phyloP scores from a whole-genome alignment of 2,113 vertebrate species.

The Naja naja region DNA sequence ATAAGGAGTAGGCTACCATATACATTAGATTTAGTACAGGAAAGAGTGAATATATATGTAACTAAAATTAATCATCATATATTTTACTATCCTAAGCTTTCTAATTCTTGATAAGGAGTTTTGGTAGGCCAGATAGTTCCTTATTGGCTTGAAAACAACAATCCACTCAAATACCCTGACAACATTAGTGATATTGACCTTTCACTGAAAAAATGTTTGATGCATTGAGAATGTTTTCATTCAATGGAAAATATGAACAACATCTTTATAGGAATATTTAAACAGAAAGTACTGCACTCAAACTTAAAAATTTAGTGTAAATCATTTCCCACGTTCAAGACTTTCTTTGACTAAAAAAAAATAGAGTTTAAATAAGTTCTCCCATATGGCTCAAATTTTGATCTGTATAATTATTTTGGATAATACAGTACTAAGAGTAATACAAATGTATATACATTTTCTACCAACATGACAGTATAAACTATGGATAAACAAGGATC shows the following conservation, averaged over 20 bases:
- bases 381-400: constrained; percentile 34
- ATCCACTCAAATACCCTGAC: not conserved
- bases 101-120: not conserved
- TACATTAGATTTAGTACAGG: not conserved
- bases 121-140: not conserved
- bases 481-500: constrained; percentile 2
- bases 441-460: no score
- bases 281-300: not conserved
- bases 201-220: no score
- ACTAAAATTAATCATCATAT: not conserved
- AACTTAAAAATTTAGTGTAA: not conserved
- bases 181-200: no score
- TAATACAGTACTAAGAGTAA: constrained; percentile 17
- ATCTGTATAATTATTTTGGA: not conserved
- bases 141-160: not conserved
- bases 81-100: not conserved
- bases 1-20: not conserved
- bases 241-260: not conserved
- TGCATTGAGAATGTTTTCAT: not conserved
- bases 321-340: constrained; percentile 3
- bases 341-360: not conserved
- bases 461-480: not conserved
- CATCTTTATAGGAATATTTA: not conserved
- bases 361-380: constrained; percentile 2
- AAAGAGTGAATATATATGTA: not conserved